These are phyloP conservation scores for Synergus japonicus DNA, from an alignment of 2,888 invertebrate genomes.

Conservation along the genomic window DNA sequence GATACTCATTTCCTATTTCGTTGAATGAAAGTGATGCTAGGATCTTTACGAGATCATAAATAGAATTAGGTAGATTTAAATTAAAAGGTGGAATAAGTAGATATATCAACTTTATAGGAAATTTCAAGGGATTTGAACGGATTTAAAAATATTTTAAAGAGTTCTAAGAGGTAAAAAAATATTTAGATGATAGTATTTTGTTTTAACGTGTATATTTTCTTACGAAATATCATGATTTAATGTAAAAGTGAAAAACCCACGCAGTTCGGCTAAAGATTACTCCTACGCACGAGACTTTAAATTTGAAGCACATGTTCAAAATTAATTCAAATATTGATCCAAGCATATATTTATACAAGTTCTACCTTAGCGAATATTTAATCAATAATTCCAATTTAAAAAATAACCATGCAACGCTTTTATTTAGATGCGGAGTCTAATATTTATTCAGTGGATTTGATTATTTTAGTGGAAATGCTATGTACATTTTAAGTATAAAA, in stretches of 20 bases:
- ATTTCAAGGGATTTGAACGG: too few species aligned
- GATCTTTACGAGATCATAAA: too few species aligned
- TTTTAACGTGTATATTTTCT: background rate
- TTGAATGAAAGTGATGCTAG: background rate
- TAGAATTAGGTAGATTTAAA: too few species aligned
- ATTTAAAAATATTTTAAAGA: too few species aligned
- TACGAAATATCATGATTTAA: slow-evolving; percentile 16
- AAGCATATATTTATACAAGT: background rate
- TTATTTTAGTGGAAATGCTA: background rate
- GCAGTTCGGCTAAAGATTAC: background rate
- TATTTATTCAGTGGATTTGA: background rate
- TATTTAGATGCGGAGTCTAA: background rate
- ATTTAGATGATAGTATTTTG: background rate
- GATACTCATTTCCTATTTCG: background rate
- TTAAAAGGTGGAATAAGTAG: too few species aligned
- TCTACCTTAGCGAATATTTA: too few species aligned
- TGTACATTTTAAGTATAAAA: background rate
- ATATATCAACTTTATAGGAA: too few species aligned
- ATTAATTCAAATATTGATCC: slow-evolving; percentile 13
- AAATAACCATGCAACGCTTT: background rate
- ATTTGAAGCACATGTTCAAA: slow-evolving; percentile 19
- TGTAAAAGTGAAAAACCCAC: background rate
- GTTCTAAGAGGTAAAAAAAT: too few species aligned
- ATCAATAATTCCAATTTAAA: background rate
- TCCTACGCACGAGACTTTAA: slow-evolving; percentile 17